Evolutionary conservation across 2,888 invertebrate species (phyloP).

Genomic region (Himalopsyche kuldschensis): DNA sequence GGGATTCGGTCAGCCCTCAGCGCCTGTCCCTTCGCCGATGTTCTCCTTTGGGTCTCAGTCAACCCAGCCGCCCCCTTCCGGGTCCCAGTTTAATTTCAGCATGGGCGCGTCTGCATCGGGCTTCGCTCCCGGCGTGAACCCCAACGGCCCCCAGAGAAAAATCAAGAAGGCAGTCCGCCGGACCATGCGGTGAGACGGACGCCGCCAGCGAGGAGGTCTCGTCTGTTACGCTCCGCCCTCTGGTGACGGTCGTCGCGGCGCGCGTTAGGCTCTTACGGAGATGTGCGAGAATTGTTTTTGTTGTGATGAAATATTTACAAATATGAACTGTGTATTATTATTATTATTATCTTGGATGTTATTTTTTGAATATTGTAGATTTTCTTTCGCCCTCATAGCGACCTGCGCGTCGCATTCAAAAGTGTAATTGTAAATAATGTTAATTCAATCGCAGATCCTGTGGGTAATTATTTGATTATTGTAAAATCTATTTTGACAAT

Average conservation of each 20-base stretch:
- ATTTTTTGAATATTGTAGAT: background rate
- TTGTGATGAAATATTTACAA: conserved; percentile 16
- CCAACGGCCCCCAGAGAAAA: conserved; percentile 17
- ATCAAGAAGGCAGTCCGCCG: conserved; percentile 36
- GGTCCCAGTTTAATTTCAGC: conserved; percentile 34
- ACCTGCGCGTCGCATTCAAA: background rate
- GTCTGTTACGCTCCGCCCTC: background rate
- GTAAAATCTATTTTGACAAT: conserved; percentile 12
- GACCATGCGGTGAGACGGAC: conserved; percentile 24
- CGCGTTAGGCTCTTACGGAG: conserved; percentile 12
- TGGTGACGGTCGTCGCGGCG: background rate
- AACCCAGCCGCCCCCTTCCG: conserved; percentile 17
- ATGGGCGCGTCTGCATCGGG: conserved; percentile 33
- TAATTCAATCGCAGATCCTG: background rate
- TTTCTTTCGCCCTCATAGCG: background rate
- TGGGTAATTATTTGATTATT: background rate
- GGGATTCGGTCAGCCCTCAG: conserved; percentile 20
- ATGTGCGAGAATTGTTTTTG: conserved; percentile 14
- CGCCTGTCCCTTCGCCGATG: conserved; percentile 36
- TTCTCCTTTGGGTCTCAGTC: conserved; percentile 45
- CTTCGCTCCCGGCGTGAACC: conserved; percentile 21
- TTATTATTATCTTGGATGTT: conserved; percentile 2
- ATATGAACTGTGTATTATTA: conserved; percentile 5
- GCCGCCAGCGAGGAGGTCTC: background rate
- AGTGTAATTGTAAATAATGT: background rate